Evolutionary conservation across 2,888 invertebrate genomes (phyloP).

Genomic region (Ariolimax columbianus): DNA sequence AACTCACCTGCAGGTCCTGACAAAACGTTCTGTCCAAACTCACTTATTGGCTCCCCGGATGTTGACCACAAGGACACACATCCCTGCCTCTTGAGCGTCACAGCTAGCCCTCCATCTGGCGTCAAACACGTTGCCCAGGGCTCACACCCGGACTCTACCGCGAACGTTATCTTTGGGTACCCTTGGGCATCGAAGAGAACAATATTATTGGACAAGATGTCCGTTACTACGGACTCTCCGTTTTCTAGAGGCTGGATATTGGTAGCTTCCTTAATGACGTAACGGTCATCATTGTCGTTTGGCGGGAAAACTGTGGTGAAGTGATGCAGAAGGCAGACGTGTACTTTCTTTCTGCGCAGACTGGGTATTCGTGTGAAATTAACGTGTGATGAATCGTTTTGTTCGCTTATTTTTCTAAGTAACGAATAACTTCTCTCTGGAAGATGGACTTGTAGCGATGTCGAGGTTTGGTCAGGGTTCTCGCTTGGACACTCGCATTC

Average conservation of each 20-base stretch:
- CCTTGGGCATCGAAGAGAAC: conserved; percentile 49
- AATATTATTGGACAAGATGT: conserved; percentile 61
- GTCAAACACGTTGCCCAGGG: conserved; percentile 66
- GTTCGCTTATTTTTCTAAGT: background rate
- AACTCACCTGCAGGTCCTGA: conserved; percentile 63
- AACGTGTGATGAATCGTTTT: background rate
- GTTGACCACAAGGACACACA: conserved; percentile 63
- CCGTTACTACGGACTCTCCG: conserved; percentile 63
- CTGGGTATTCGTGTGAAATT: conserved; percentile 40
- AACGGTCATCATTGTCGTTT: conserved; percentile 1
- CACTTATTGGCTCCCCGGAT: conserved; percentile 54
- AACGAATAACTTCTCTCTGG: conserved; percentile 28
- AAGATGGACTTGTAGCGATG: background rate
- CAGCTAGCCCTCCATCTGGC: conserved; percentile 63
- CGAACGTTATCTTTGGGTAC: conserved; percentile 45
- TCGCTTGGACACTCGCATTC: background rate
- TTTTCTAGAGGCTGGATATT: conserved; percentile 57
- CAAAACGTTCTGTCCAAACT: conserved; percentile 61
- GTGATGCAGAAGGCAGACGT: background rate
- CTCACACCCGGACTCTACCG: conserved; percentile 56
- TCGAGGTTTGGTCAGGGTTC: too few species aligned
- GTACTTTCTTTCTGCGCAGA: background rate
- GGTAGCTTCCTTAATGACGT: conserved; percentile 57
- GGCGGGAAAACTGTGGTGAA: conserved; percentile 8
- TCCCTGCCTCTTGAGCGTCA: conserved; percentile 62